Evolutionary conservation across 2,888 invertebrate species (phyloP).

Genomic region (Aspidiotus rigidus): DNA sequence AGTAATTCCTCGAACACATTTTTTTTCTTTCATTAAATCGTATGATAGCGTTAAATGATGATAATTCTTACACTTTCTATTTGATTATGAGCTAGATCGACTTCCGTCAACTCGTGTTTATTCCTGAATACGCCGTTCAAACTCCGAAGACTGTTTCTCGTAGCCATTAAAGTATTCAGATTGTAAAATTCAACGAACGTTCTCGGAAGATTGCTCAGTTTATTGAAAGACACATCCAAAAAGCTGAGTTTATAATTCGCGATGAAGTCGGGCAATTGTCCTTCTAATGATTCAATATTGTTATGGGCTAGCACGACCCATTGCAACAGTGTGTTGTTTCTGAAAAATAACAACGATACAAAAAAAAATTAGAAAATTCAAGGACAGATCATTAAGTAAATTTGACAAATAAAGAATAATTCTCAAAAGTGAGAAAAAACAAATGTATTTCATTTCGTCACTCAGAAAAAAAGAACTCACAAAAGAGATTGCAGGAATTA

Average conservation of each 20-base stretch:
- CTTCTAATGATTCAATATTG: constrained; percentile 61
- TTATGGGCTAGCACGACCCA: constrained; percentile 73
- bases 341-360: constrained; percentile 37
- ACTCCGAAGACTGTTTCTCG: constrained; percentile 60
- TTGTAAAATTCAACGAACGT: constrained; percentile 60
- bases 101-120: constrained; percentile 54
- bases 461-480: no score
- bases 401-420: no score
- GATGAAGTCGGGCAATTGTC: constrained; percentile 58
- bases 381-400: no score
- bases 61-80: constrained; percentile 57
- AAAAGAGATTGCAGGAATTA: no score
- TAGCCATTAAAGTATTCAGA: constrained; percentile 61
- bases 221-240: constrained; percentile 66
- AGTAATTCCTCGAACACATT: no score
- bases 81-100: constrained; percentile 63
- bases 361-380: not conserved
- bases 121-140: constrained; percentile 64
- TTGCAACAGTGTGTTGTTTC: constrained; percentile 59
- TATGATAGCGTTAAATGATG: not conserved
- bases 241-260: constrained; percentile 54
- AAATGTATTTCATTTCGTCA: no score
- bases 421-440: no score
- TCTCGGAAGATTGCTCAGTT: constrained; percentile 58
- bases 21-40: no score